These are phyloP conservation scores for Mormyrus iriodes DNA, from an alignment of 2,113 vertebrate genomes.

Conservation along the genomic window DNA sequence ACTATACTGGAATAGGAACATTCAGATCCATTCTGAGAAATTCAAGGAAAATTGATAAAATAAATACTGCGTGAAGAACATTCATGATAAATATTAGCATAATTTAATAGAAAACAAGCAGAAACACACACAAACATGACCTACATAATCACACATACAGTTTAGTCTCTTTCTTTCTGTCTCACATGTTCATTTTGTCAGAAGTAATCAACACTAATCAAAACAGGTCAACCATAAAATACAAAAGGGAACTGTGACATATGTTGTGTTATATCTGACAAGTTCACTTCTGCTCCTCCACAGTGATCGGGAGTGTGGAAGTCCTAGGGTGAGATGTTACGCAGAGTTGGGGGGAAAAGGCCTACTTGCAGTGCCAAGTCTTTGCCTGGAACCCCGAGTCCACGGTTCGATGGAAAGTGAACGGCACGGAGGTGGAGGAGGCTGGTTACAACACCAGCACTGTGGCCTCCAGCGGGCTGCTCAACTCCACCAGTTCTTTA, in stretches of 20 bases:
- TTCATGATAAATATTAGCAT: not conserved
- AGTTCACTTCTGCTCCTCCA: not conserved
- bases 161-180: not conserved
- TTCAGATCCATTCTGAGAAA: not conserved
- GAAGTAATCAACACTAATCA: not conserved
- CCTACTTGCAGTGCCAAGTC: constrained; percentile 66
- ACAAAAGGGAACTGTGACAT: not conserved
- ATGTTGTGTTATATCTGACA: not conserved
- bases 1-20: not conserved
- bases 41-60: not conserved
- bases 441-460: constrained; percentile 49
- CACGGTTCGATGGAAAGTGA: constrained; percentile 64
- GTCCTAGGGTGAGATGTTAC: constrained; percentile 52
- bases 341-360: constrained; percentile 51
- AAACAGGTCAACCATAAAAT: not conserved
- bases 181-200: not conserved
- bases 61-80: not conserved
- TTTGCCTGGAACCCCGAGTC: constrained; percentile 70
- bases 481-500: constrained; percentile 61
- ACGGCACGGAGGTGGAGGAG: constrained; percentile 45
- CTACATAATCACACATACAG: not conserved
- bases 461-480: constrained; percentile 45
- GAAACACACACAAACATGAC: not conserved
- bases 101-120: not conserved
- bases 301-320: constrained; percentile 70